Evolutionary conservation across 2,888 invertebrate species (phyloP).

Genomic region (Pterostichus niger): DNA sequence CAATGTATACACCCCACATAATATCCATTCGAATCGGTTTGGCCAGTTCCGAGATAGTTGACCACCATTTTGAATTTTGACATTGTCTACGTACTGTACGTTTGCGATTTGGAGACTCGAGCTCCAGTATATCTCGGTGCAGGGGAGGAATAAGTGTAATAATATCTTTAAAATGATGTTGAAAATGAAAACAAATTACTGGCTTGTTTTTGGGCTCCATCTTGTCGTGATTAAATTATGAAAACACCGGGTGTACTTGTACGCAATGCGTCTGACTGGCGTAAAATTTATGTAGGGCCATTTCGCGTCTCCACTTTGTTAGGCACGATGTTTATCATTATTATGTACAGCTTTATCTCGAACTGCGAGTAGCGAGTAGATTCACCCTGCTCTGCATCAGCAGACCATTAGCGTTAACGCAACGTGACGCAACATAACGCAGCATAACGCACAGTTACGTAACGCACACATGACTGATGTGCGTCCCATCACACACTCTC

Average conservation of each 20-base stretch:
- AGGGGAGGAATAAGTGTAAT: too few relatives aligned
- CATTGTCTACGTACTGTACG: too few relatives aligned
- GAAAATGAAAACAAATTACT: slow-evolving; percentile 19
- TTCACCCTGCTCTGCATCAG: slow-evolving; percentile 18
- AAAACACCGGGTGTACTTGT: slow-evolving; percentile 13
- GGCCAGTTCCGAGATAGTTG: too few relatives aligned
- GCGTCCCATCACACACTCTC: too few relatives aligned
- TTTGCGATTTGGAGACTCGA: too few relatives aligned
- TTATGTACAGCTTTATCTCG: slow-evolving; percentile 49
- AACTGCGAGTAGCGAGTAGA: slow-evolving; percentile 4
- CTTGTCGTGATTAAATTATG: slow-evolving; percentile 26
- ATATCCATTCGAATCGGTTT: too few relatives aligned
- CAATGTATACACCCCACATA: too few relatives aligned
- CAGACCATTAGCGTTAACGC: slow-evolving; percentile 26
- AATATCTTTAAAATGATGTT: too few relatives aligned
- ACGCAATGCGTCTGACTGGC: slow-evolving; percentile 43
- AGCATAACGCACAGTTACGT: slow-evolving; percentile 25
- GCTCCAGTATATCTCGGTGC: too few relatives aligned
- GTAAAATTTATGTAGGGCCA: slow-evolving; percentile 40
- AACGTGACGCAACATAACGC: slow-evolving; percentile 28
- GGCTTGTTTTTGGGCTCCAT: neutral
- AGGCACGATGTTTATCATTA: slow-evolving; percentile 49
- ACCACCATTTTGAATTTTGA: too few relatives aligned
- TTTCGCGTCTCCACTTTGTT: slow-evolving; percentile 26
- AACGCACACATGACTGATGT: too few relatives aligned